A percentile compares a stretch with the other conserved stretches of the same genome.
Conservation (phyloP, 2,797 vertebrate genomes). For the Notamacropus eugenii region DNA sequence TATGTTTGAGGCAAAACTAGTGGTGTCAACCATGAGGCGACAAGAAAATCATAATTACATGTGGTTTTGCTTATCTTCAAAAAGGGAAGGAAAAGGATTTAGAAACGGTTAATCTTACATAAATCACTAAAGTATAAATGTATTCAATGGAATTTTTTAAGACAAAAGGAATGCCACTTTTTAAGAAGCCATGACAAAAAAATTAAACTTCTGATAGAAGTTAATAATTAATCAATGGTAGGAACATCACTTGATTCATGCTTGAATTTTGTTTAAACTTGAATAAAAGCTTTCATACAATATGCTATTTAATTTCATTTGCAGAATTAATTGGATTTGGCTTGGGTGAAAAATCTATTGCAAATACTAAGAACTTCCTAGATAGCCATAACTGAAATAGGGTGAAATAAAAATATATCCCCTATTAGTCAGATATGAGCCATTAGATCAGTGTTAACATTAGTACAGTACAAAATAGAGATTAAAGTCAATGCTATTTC, state of each 20-base stretch:
- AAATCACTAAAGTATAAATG: not conserved
- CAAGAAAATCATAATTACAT: not conserved
- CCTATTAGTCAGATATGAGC: slow-evolving; percentile 27
- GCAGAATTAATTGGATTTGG: slow-evolving; percentile 61
- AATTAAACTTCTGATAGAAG: slow-evolving; percentile 8
- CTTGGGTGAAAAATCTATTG: slow-evolving; percentile 33
- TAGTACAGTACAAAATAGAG: slow-evolving; percentile 12
- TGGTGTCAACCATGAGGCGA: not conserved
- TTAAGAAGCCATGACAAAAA: slow-evolving; percentile 3
- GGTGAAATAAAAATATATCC: slow-evolving; percentile 26
- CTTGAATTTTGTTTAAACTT: slow-evolving; percentile 47
- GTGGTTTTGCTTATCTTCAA: not conserved
- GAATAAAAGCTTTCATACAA: slow-evolving; percentile 36
- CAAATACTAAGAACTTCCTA: slow-evolving; percentile 13
- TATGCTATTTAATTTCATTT: slow-evolving; percentile 53
- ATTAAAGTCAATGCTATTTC: slow-evolving; percentile 37
- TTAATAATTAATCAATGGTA: slow-evolving; percentile 14
- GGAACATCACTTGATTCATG: not conserved
- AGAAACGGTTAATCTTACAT: not conserved
- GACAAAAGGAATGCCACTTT: not conserved
- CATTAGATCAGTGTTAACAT: slow-evolving; percentile 13
- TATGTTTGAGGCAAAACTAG: not conserved
- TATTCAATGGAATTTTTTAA: not conserved
- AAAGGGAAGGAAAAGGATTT: not conserved
- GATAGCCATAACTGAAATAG: slow-evolving; percentile 17